Percentiles rank a stretch among this genome's conserved stretches.
Evolutionary conservation across 2,888 invertebrate genomes (phyloP).

Genomic region (Standfussiana lucernea): DNA sequence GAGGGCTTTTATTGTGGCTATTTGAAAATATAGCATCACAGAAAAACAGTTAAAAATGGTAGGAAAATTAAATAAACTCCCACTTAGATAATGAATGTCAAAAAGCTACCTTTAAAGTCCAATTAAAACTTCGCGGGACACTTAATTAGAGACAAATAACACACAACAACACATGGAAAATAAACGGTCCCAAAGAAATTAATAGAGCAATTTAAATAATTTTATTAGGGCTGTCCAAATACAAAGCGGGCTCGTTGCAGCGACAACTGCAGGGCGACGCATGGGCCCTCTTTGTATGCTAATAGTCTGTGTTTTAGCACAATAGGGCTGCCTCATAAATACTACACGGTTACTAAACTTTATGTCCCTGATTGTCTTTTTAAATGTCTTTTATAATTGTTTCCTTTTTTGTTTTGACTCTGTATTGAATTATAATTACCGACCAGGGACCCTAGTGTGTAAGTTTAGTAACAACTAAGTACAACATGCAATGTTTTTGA

Average conservation of each 20-base stretch:
- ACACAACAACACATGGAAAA: constrained; percentile 46
- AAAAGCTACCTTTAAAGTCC: constrained; percentile 23
- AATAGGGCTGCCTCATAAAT: constrained; percentile 73
- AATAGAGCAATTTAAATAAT: constrained; percentile 80
- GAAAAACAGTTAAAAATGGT: background rate
- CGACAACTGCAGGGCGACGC: constrained; percentile 73
- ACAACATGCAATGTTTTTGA: background rate
- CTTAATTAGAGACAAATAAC: constrained; percentile 53
- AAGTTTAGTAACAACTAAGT: background rate
- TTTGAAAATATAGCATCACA: background rate
- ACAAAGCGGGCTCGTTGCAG: constrained; percentile 71
- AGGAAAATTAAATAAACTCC: background rate
- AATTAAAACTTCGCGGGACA: constrained; percentile 10
- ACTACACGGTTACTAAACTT: constrained; percentile 40
- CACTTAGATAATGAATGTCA: background rate
- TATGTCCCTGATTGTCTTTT: constrained; percentile 55
- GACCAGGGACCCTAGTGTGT: background rate
- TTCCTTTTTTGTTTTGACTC: constrained; percentile 28
- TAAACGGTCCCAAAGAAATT: constrained; percentile 64
- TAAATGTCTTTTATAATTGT: constrained; percentile 50
- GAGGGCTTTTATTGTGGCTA: background rate
- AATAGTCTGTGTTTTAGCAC: constrained; percentile 78
- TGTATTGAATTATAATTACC: constrained; percentile 9
- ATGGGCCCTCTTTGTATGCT: constrained; percentile 82
- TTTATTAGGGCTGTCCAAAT: constrained; percentile 80